Percentiles rank a stretch among this genome's conserved stretches.
Evolutionary conservation across 2,113 vertebrate species (phyloP).

Genomic region (Nothobranchius kuhntae): DNA sequence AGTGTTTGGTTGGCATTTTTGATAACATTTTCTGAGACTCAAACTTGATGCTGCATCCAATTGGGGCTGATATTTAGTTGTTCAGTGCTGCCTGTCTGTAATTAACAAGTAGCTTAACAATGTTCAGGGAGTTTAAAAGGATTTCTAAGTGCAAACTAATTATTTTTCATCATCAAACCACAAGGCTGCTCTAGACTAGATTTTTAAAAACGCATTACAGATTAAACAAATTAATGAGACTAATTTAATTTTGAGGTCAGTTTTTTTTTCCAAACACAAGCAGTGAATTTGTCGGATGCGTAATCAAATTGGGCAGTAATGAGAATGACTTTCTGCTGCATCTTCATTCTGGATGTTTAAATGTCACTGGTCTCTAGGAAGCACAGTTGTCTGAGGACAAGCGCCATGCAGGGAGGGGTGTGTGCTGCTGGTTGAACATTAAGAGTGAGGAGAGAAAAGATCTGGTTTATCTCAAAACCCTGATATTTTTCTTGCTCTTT

Average conservation of each 20-base stretch:
- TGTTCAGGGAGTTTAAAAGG: no score
- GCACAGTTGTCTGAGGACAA: conserved; percentile 17
- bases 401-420: not conserved
- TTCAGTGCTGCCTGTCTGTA: no score
- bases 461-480: conserved; percentile 5
- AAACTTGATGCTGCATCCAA: not conserved
- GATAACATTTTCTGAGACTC: not conserved
- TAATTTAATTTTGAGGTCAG: not conserved
- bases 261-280: not conserved
- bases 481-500: not conserved
- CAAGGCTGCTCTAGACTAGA: not conserved
- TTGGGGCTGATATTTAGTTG: no score
- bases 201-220: not conserved
- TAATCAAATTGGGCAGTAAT: not conserved
- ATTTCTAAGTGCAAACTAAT: no score
- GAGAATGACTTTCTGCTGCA: not conserved
- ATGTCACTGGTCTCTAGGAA: not conserved
- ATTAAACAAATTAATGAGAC: not conserved
- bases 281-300: not conserved
- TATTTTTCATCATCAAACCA: not conserved
- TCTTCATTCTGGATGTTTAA: not conserved
- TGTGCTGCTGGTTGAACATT: conserved; percentile 9
- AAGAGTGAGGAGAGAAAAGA: not conserved
- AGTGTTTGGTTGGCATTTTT: not conserved
- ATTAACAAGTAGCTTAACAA: no score